Evolutionary conservation across 23 tunicate genomes (phyloP).

Genomic region (Aplidium turbinatum): DNA sequence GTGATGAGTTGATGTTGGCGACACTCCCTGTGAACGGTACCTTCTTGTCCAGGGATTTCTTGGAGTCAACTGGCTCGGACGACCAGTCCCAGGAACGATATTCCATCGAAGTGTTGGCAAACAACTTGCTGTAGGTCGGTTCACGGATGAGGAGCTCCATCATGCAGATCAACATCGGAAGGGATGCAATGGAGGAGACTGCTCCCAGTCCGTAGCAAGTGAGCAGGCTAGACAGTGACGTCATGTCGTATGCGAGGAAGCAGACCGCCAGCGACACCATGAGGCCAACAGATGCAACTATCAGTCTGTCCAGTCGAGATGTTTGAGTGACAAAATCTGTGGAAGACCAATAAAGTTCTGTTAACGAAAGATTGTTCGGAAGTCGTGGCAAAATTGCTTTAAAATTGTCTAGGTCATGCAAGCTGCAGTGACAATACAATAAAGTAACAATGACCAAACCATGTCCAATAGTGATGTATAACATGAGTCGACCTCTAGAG

Average conservation of each 20-base stretch:
- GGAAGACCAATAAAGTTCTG: not conserved
- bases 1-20: no score
- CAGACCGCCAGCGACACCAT: not conserved
- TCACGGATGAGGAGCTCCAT: not conserved
- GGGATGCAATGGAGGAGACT: not conserved
- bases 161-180: not conserved
- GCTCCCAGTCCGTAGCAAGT: slow-evolving; percentile 1
- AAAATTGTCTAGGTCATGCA: no score
- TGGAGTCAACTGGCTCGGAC: no score
- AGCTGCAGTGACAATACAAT: no score
- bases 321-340: slow-evolving; percentile 46
- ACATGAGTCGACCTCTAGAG: slow-evolving; percentile 37
- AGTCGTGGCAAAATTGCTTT: not conserved
- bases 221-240: not conserved
- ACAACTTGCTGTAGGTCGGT: no score
- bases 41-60: no score
- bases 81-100: no score
- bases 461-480: not conserved
- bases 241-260: not conserved
- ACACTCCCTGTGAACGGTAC: no score
- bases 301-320: slow-evolving; percentile 16
- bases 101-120: no score
- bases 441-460: not conserved
- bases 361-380: not conserved
- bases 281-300: slow-evolving; percentile 25